Base-by-base conservation (phyloP, 2,797 vertebrate genomes). In the Sylvia borin region DNA sequence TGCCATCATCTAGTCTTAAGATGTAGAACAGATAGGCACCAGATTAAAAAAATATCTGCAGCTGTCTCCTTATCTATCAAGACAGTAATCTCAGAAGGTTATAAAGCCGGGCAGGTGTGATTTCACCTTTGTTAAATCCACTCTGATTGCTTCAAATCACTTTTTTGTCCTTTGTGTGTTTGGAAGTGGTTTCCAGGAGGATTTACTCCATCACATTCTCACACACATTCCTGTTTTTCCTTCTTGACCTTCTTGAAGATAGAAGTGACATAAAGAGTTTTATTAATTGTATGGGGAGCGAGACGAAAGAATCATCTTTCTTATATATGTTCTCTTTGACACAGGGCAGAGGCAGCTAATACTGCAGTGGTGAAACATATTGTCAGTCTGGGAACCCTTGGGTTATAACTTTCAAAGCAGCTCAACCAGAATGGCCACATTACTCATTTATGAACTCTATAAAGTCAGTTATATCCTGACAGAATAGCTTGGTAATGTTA, bases 401-500 rank as follows among this genome's bases (percentile, higher is more conserved):
- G 43, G 43, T 90, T 92, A 73, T 84, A 92, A 74, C 74, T 94
- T 95, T 74, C 11, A 71, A 79, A 91, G 67, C 64, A 87, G 55
- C 81, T 94, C 43, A 71, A 34, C 42, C 76, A 60, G 72, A 88
- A 87, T 89, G 88, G 51, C 31, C 60, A 29, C 55, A 42, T 90
- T 86, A 91, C 42, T 93, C 67, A 85, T 91, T 93, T 93, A 82
- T 85, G 71, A 82, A 31, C 71, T 85, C 78, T 60, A 13, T 89
- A 79, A 88, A 90, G 71, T 78, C 77, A 76, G 32, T 66, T 82
- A 48, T 42, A 55, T 77, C 60, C 82, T 60, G 78, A 64, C 78
- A 70, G 64, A 82, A 66, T 73, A 82, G 29, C 54, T 84, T 73
- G 18, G 14, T 84, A 42, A 60, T 73, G 45, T 78, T 94, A 70